Conservation (phyloP, 2,113 vertebrate species). For the Sula dactylatra region DNA sequence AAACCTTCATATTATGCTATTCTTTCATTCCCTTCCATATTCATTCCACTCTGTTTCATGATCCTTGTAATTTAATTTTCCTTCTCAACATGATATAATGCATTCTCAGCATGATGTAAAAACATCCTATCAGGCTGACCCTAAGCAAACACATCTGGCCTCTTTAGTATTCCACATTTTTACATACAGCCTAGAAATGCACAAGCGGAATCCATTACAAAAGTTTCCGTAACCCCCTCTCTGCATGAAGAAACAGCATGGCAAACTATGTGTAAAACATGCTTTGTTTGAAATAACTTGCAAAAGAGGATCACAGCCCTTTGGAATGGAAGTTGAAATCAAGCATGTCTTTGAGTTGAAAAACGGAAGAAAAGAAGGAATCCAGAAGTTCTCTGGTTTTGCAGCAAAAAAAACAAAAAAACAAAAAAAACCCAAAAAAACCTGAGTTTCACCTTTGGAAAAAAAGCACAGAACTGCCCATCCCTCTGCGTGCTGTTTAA, state of each 20-base stretch:
- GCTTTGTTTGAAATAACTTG: background rate
- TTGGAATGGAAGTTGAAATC: background rate
- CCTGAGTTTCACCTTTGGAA: background rate
- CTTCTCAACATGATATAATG: background rate
- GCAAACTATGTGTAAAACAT: background rate
- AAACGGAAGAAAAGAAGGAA: background rate
- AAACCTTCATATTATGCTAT: background rate
- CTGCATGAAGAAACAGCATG: background rate
- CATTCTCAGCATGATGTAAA: background rate
- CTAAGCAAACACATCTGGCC: background rate
- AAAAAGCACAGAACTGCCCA: background rate
- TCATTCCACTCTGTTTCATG: background rate
- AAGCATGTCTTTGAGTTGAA: background rate
- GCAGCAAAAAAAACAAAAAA: background rate
- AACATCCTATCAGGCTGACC: background rate
- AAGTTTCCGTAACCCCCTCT: background rate
- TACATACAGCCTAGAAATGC: background rate
- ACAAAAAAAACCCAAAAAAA: background rate
- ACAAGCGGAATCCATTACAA: background rate
- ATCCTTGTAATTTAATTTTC: background rate
- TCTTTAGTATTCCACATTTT: background rate
- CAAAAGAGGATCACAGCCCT: background rate
- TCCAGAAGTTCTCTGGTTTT: background rate
- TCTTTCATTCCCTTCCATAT: background rate
- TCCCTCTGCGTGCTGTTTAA: background rate